Conservation (phyloP, 2,797 vertebrate species). For the Acanthurus leucopareius region DNA sequence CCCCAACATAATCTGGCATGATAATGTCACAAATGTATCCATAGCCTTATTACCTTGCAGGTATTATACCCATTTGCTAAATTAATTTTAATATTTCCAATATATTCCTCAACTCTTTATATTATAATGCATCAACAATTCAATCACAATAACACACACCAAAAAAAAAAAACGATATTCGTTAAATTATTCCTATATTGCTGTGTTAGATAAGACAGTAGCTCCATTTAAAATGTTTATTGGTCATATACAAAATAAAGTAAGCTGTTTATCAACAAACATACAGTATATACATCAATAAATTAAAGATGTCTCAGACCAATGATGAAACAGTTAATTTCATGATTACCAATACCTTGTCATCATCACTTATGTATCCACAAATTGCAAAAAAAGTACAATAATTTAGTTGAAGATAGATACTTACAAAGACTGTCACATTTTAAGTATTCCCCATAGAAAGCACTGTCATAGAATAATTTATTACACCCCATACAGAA, state of each 20-base stretch:
- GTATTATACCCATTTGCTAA: no score
- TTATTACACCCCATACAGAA: constrained; percentile 89
- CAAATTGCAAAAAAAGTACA: constrained; percentile 89
- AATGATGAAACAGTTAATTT: constrained; percentile 85
- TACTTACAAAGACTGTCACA: constrained; percentile 90
- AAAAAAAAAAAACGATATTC: neutral
- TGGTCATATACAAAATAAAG: constrained; percentile 99
- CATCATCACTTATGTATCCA: constrained; percentile 87
- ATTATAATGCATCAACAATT: no score
- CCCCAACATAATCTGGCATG: no score
- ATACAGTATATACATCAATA: constrained; percentile 98
- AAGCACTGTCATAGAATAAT: constrained; percentile 87
- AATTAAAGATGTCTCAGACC: constrained; percentile 89
- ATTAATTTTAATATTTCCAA: no score
- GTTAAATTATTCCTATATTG: neutral
- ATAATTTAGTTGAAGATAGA: constrained; percentile 97
- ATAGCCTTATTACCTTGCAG: no score
- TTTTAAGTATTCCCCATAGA: constrained; percentile 85
- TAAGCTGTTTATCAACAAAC: constrained; percentile 98
- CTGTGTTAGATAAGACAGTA: constrained; percentile 10
- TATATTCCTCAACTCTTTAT: no score
- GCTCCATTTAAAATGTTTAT: constrained; percentile 95
- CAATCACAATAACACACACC: neutral
- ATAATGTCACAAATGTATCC: no score
- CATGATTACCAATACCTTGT: constrained; percentile 87